Conservation (phyloP, 2,797 vertebrate genomes). For the Pterois miles region DNA sequence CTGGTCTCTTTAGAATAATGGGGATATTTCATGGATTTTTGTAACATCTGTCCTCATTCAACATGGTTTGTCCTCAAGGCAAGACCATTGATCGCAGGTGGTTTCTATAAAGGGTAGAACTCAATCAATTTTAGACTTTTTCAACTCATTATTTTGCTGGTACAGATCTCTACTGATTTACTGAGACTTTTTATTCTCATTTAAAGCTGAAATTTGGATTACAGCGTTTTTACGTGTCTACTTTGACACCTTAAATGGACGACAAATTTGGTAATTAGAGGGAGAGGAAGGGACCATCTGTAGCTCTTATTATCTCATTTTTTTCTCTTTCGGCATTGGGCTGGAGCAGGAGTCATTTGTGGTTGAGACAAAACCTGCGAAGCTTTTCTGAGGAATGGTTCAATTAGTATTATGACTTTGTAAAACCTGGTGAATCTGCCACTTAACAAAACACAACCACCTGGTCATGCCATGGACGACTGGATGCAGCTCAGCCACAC, state of each 20-base stretch:
- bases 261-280: conserved; percentile 66
- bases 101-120: neutral
- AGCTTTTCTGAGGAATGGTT: conserved; percentile 71
- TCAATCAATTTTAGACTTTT: neutral
- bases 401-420: conserved; percentile 78
- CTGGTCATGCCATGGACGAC: conserved; percentile 76
- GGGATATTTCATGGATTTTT: neutral
- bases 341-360: conserved; percentile 56
- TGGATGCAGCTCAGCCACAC: conserved; percentile 65
- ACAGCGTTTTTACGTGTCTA: conserved; percentile 40
- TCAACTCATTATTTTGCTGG: neutral
- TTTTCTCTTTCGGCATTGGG: conserved; percentile 18
- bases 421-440: conserved; percentile 71
- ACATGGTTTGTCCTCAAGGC: neutral
- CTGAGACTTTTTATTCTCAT: neutral
- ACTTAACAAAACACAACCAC: conserved; percentile 78
- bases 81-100: neutral
- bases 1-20: neutral
- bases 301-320: conserved; percentile 50
- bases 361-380: conserved; percentile 53
- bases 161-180: neutral
- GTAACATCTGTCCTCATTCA: neutral
- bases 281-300: conserved; percentile 63
- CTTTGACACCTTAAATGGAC: conserved; percentile 46
- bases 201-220: conserved; percentile 1